A percentile compares a stretch with the other conserved stretches of the same genome.
Conservation (phyloP, 1,140 invertebrate genomes). For the Plectrocnemia conspersa region DNA sequence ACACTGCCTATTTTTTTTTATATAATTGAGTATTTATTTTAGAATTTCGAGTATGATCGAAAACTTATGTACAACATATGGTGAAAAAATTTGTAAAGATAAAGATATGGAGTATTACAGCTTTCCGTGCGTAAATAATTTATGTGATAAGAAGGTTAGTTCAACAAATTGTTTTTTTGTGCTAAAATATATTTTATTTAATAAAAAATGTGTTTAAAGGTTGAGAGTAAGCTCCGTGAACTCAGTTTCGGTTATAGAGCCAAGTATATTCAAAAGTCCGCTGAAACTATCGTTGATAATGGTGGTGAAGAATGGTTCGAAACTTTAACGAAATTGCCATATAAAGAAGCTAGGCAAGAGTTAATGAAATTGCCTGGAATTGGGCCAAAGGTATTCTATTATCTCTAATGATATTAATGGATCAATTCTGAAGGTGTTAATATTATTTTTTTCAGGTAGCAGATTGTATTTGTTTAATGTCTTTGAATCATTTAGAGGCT, state of each 20-base stretch:
- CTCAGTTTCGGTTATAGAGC: slow-evolving; percentile 92
- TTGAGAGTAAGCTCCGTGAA: slow-evolving; percentile 67
- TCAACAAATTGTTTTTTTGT: background rate
- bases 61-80: slow-evolving; percentile 80
- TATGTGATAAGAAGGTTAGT: slow-evolving; percentile 17
- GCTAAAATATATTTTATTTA: slow-evolving; percentile 16
- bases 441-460: slow-evolving; percentile 65
- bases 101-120: slow-evolving; percentile 65
- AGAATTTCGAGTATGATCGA: slow-evolving; percentile 90
- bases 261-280: slow-evolving; percentile 74
- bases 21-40: slow-evolving; percentile 27
- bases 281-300: slow-evolving; percentile 60
- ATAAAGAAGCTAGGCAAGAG: slow-evolving; percentile 66
- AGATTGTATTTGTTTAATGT: slow-evolving; percentile 98
- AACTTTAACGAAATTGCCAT: slow-evolving; percentile 61
- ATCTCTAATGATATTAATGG: slow-evolving; percentile 13
- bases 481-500: slow-evolving; percentile 79
- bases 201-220: slow-evolving; percentile 39
- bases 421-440: slow-evolving; percentile 6
- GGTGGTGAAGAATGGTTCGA: slow-evolving; percentile 70
- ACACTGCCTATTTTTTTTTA: too few species aligned
- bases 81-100: slow-evolving; percentile 64
- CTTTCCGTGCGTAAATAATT: slow-evolving; percentile 72
- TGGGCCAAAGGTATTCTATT: slow-evolving; percentile 71
- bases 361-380: slow-evolving; percentile 79